Evolutionary conservation across 2,797 vertebrate genomes (phyloP), one percentile per base, ranked within the genome.

Genomic region (Urophycis tenuis): DNA sequence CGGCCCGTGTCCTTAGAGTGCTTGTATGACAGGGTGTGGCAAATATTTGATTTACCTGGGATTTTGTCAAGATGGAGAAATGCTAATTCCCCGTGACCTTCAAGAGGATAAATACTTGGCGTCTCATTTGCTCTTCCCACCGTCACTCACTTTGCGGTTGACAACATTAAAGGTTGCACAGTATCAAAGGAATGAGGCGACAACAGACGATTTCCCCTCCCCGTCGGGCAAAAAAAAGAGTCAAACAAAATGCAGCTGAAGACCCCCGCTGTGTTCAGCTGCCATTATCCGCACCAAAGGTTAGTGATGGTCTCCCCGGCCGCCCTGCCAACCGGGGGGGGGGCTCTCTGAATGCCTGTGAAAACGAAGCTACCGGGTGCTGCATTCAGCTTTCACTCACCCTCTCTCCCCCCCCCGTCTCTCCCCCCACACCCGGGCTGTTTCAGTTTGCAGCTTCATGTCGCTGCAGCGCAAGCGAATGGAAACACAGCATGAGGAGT

Each of bases 331-430:
- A n/a, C n/a, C n/a, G n/a, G n/a, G n/a, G n/a, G 60, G 34, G 35
- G 70, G 41, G 75, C 86, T 89, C 85, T 71, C 76, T 77, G 86
- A 89, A 89, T 87, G 80, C 88, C 88, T 82, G 86, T 91, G 86
- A 84, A 85, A 87, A 80, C 77, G 17, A 77, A 74, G 78, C 79
- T 79, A 85, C 86, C 78, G 82, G 76, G 81, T 77, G 77, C 31
- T 36, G 64, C 76, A 82, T 90, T 91, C 79, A 88, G 84, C 83
- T 85, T 85, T 67, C 60, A 81, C 78, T 72, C 31, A 69, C 71
- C 25, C 35, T 81, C 82, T 85, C 74, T 64, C 79, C 11, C 34
- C 35, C 77, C 82, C 82, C 82, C 79, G 67, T 33, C 80, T 77
- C 81, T 83, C 76, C 75, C 76, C 82, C 79, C 87, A 85, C 7